These are phyloP conservation scores for Amniataba percoides DNA, from an alignment of 2,797 vertebrate species.

Conservation along the genomic window DNA sequence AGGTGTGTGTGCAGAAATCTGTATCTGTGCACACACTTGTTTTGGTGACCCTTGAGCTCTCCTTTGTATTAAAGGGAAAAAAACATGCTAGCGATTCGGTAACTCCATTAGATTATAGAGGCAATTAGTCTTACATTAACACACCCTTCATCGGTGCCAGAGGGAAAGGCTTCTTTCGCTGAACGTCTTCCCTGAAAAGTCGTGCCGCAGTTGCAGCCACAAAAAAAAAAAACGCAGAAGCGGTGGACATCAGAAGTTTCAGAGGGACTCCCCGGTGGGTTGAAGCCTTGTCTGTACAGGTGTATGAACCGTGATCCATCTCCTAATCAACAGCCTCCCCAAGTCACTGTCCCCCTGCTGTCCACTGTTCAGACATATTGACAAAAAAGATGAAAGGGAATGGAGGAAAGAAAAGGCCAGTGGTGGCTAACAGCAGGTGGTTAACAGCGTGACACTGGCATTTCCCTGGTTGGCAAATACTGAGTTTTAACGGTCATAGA, in stretches of 20 bases:
- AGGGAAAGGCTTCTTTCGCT: background rate
- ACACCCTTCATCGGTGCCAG: background rate
- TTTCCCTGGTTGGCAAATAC: constrained; percentile 40
- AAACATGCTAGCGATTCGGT: background rate
- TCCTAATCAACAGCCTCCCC: constrained; percentile 14
- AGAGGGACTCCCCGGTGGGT: background rate
- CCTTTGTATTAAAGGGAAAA: background rate
- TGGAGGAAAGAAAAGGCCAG: constrained; percentile 31
- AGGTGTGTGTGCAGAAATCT: background rate
- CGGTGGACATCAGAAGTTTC: background rate
- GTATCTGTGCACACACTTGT: background rate
- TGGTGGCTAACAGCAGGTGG: constrained; percentile 50
- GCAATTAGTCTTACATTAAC: constrained; percentile 4
- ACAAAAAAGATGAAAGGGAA: constrained; percentile 37
- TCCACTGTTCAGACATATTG: constrained; percentile 36
- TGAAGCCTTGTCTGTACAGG: constrained; percentile 3
- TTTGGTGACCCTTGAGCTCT: constrained; percentile 6
- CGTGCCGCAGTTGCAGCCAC: background rate
- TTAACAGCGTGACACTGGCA: constrained; percentile 23
- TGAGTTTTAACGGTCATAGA: constrained; percentile 27
- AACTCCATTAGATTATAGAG: constrained; percentile 8
- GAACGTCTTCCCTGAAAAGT: no score
- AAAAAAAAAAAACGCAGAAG: background rate
- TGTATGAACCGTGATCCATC: constrained; percentile 11
- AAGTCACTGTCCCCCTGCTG: constrained; percentile 20